Evolutionary conservation across 2,113 vertebrate species (phyloP).

Genomic region (Gopherus flavomarginatus): DNA sequence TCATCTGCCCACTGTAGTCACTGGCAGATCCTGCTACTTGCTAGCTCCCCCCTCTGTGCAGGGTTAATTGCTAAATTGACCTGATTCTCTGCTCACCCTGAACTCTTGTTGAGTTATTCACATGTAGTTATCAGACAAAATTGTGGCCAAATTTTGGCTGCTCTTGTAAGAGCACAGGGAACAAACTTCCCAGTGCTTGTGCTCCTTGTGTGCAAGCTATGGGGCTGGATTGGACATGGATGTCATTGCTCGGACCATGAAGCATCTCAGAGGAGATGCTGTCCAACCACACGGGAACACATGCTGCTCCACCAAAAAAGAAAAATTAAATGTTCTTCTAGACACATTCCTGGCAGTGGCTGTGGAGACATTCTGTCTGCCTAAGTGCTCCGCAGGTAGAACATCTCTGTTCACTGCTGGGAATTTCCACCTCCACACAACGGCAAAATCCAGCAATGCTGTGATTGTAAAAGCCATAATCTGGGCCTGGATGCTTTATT

Average conservation of each 20-base stretch:
- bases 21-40: background rate
- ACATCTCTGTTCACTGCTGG: background rate
- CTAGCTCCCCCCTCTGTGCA: background rate
- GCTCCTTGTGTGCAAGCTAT: background rate
- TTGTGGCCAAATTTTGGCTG: background rate
- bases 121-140: background rate
- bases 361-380: background rate
- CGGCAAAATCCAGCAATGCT: rapidly evolving
- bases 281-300: background rate
- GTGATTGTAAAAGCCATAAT: background rate
- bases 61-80: background rate
- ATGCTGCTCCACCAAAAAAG: background rate
- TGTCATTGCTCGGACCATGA: background rate
- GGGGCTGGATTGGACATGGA: background rate
- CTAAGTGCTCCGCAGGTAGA: background rate
- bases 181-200: background rate
- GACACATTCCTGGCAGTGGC: background rate
- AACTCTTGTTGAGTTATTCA: background rate
- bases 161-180: background rate
- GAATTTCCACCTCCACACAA: background rate
- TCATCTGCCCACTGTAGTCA: background rate
- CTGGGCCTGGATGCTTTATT: background rate
- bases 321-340: background rate
- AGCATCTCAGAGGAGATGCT: background rate
- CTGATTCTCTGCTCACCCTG: background rate